Percentiles rank a stretch among this genome's conserved stretches.
phyloP scores from a whole-genome alignment of 2,888 invertebrate genomes.

The Drosophila meridiana region DNA sequence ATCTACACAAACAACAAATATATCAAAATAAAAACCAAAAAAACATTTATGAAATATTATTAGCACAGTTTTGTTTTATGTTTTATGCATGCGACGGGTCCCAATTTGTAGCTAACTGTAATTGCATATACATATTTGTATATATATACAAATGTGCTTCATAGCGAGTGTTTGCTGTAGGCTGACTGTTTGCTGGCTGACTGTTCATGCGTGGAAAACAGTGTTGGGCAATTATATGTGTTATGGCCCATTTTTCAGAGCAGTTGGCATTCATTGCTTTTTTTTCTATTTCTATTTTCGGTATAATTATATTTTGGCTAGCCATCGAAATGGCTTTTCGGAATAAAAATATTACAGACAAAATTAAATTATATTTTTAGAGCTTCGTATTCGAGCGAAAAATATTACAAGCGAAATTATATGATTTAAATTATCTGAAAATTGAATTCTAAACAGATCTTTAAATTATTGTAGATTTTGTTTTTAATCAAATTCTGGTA shows the following conservation, averaged over 20 bases:
- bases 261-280: not conserved
- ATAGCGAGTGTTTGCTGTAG: conserved; percentile 6
- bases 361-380: not conserved
- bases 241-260: conserved; percentile 9
- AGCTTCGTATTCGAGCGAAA: not conserved
- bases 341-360: not conserved
- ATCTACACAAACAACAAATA: not conserved
- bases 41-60: conserved; percentile 41
- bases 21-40: conserved; percentile 11
- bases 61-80: conserved; percentile 56
- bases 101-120: conserved; percentile 15
- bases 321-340: not conserved
- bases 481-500: not conserved
- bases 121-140: not conserved
- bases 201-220: conserved; percentile 4
- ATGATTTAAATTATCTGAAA: not conserved
- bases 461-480: not conserved
- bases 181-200: not conserved
- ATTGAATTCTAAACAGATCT: not conserved
- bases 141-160: not conserved
- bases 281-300: conserved; percentile 1
- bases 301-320: not conserved
- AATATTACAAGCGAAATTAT: too few relatives aligned
- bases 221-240: conserved; percentile 11
- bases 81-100: conserved; percentile 19